A percentile compares a stretch with the other conserved stretches of the same genome.
These are phyloP conservation scores for Tineola bisselliella DNA, from an alignment of 2,888 invertebrate genomes.

Conservation along the genomic window DNA sequence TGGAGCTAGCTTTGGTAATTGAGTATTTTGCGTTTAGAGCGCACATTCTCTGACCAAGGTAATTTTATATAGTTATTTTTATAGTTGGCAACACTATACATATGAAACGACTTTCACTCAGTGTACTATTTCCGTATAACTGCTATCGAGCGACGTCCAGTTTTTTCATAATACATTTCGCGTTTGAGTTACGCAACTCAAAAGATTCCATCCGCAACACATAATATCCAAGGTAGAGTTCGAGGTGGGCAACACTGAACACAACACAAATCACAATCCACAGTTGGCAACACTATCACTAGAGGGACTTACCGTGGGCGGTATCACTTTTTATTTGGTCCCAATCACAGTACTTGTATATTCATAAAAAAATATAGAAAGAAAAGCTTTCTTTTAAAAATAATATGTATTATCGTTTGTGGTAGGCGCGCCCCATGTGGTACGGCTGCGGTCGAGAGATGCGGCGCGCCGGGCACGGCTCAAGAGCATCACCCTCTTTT, in stretches of 20 bases:
- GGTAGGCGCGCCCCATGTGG: slow-evolving; percentile 66
- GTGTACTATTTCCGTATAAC: slow-evolving; percentile 8
- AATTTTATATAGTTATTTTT: slow-evolving; percentile 7
- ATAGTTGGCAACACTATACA: slow-evolving; percentile 10
- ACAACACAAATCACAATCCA: slow-evolving; percentile 53
- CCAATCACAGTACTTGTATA: slow-evolving; percentile 44
- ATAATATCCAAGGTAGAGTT: background rate
- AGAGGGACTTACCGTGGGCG: slow-evolving; percentile 39
- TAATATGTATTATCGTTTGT: slow-evolving; percentile 52
- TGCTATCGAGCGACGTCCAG: slow-evolving; percentile 1
- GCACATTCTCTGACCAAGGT: background rate
- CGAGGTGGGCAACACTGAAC: slow-evolving; percentile 46
- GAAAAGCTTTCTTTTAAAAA: slow-evolving; percentile 35
- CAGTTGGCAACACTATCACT: slow-evolving; percentile 34
- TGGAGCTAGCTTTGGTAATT: background rate
- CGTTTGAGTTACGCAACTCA: slow-evolving; percentile 12
- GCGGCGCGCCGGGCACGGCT: slow-evolving; percentile 60
- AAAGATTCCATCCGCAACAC: slow-evolving; percentile 9
- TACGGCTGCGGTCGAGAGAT: slow-evolving; percentile 40
- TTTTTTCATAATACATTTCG: background rate
- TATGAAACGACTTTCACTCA: slow-evolving; percentile 3
- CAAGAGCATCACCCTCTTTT: slow-evolving; percentile 54
- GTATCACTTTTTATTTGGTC: slow-evolving; percentile 64
- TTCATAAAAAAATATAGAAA: slow-evolving; percentile 27
- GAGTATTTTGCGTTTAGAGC: background rate